These are phyloP conservation scores for Proterorhinus semilunaris DNA, from an alignment of 2,113 vertebrate species.

Conservation along the genomic window DNA sequence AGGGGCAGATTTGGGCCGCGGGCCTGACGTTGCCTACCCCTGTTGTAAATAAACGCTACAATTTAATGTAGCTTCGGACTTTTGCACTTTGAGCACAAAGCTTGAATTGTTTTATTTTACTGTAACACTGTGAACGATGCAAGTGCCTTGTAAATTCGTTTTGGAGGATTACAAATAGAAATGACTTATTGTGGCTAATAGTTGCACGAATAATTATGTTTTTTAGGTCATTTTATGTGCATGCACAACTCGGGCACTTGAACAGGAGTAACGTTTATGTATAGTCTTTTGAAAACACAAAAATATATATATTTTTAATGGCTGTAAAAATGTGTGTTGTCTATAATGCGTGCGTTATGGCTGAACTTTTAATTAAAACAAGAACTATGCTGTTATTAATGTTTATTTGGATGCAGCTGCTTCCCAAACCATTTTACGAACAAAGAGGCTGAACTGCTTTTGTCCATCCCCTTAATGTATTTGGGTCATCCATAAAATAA, in stretches of 20 bases:
- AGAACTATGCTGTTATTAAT: background rate
- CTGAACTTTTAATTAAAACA: constrained; percentile 1
- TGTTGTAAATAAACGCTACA: background rate
- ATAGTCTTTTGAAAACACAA: background rate
- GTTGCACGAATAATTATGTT: background rate
- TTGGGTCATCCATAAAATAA: constrained; percentile 38
- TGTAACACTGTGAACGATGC: background rate
- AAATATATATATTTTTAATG: background rate
- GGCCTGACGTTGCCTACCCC: no score
- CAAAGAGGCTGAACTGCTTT: constrained; percentile 1
- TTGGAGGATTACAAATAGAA: background rate
- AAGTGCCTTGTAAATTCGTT: background rate
- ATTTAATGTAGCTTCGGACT: background rate
- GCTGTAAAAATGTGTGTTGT: background rate
- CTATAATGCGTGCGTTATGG: background rate
- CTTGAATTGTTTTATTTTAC: background rate
- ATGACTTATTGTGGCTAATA: background rate
- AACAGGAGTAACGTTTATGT: background rate
- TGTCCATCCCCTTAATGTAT: constrained; percentile 12
- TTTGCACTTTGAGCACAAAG: background rate
- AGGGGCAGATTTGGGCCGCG: no score
- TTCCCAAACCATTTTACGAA: background rate
- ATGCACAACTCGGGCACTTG: background rate
- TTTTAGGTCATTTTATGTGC: background rate
- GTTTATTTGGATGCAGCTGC: no score